phyloP scores from a whole-genome alignment of 1,140 invertebrate genomes.

The Rhyacophila brunnea region DNA sequence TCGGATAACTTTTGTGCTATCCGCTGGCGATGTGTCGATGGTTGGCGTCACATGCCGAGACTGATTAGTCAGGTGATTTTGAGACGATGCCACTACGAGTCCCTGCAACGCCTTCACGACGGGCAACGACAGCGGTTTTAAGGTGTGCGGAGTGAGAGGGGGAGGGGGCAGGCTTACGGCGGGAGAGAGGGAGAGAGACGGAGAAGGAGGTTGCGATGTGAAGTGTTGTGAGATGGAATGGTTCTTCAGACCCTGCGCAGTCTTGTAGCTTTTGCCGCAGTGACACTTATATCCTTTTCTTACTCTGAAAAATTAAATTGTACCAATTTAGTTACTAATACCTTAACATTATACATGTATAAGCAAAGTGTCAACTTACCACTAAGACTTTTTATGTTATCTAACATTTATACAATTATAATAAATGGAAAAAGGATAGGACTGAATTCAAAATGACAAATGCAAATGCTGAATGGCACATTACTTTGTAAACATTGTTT shows the following conservation, averaged over 20 bases:
- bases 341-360: no score
- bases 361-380: no score
- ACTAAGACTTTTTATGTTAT: no score
- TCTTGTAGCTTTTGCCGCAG: constrained; percentile 82
- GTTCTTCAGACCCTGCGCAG: constrained; percentile 70
- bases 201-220: constrained; percentile 24
- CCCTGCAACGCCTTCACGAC: constrained; percentile 30
- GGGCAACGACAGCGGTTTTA: constrained; percentile 26
- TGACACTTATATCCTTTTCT: constrained; percentile 76
- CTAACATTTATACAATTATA: no score
- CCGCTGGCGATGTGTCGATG: constrained; percentile 31
- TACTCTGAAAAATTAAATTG: constrained; percentile 56
- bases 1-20: constrained; percentile 45
- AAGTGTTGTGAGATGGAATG: constrained; percentile 64
- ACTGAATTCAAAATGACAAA: no score
- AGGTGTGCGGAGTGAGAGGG: constrained; percentile 27
- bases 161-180: constrained; percentile 5
- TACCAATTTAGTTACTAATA: no score
- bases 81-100: constrained; percentile 21
- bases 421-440: no score
- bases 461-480: no score
- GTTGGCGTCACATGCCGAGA: constrained; percentile 7
- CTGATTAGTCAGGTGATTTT: constrained; percentile 11
- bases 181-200: constrained; percentile 3
- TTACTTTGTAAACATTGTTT: no score